phyloP scores from a whole-genome alignment of 2,797 vertebrate genomes.

The Tokudaia muenninki region DNA sequence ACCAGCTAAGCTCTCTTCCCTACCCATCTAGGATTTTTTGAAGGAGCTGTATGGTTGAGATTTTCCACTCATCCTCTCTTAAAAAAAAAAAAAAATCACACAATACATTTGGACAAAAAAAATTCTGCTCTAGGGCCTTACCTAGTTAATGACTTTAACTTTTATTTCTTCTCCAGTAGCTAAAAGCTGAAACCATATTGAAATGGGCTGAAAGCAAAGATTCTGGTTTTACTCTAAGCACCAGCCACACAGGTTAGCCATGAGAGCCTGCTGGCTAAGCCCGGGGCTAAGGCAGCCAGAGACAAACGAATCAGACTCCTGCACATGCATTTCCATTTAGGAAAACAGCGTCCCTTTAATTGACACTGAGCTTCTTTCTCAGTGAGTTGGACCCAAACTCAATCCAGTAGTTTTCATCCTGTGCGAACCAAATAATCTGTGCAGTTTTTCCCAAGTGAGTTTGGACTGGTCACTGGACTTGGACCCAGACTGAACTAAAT shows the following conservation, averaged over 20 bases:
- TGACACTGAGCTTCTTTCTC: conserved; percentile 3
- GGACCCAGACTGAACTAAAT: conserved; percentile 56
- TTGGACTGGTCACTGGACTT: conserved; percentile 48
- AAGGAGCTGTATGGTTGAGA: not conserved
- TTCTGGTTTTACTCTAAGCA: not conserved
- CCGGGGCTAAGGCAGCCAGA: no score
- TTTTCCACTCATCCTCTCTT: not conserved
- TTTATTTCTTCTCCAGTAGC: conserved; percentile 34
- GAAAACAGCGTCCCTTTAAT: not conserved
- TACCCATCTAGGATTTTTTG: not conserved
- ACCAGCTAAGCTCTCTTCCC: not conserved
- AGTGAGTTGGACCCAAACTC: conserved; percentile 19
- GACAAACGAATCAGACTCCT: not conserved
- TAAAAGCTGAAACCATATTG: not conserved
- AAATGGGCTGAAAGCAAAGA: conserved; percentile 14
- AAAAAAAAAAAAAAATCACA: not conserved
- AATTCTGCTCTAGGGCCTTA: conserved; percentile 41
- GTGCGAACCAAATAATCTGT: conserved; percentile 21
- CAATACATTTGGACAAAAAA: not conserved
- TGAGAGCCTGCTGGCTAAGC: no score
- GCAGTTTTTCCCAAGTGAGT: conserved; percentile 49
- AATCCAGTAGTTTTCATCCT: conserved; percentile 37
- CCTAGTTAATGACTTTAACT: conserved; percentile 19
- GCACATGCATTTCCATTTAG: not conserved
- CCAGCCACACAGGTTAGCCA: not conserved